Evolutionary conservation across 2,113 vertebrate genomes (phyloP), one percentile per base, ranked within the genome.

Genomic region (Mormyrus lacerda): DNA sequence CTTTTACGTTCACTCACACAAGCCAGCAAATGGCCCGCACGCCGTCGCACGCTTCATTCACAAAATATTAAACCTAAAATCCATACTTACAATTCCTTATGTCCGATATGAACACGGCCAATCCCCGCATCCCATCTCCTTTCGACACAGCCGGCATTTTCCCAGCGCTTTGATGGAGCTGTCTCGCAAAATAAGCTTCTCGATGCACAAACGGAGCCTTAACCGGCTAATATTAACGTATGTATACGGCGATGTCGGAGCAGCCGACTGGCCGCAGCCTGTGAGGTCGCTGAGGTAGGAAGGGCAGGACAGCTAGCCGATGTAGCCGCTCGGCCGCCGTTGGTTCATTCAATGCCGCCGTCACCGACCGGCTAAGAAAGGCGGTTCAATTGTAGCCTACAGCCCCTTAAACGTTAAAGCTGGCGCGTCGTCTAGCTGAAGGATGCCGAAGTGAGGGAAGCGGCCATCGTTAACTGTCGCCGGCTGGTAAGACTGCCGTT

Each of bases 121-220:
- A 95, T 94, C 97, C 97, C 89, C 97, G 97, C 97, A 98, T 98
- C 92, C 97, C 97, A 91, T 98, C 97, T 94, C 97, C 97, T 93
- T 97, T 98, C 94, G 97, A 97, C 93, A 98, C 97, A 91, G 97
- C 97, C 95, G 97, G 97, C 97, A 98, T 98, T 88, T 95, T 96
- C 91, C 94, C 73, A 95, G 90, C 91, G 24, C 90, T 90, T 91
- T 45, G 13, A 53, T 79, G 11, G 69, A 35, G 82, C 9, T 9
- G 44, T 85, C 85, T 35, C 9, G n/a, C 85, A 15, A 51, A 86
- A 51, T 19, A 51, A 86, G 44, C 11, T 13, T n/a, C 6, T 73
- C 44, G 13, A 53, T 42, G 47, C 27, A 88, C 24, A 35, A 51
- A 82, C 88, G 45, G n/a, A 88, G 47, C 4, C 17, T 11, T 5